Base-by-base conservation (phyloP, 1,140 invertebrate genomes). In the Achroia grisella region DNA sequence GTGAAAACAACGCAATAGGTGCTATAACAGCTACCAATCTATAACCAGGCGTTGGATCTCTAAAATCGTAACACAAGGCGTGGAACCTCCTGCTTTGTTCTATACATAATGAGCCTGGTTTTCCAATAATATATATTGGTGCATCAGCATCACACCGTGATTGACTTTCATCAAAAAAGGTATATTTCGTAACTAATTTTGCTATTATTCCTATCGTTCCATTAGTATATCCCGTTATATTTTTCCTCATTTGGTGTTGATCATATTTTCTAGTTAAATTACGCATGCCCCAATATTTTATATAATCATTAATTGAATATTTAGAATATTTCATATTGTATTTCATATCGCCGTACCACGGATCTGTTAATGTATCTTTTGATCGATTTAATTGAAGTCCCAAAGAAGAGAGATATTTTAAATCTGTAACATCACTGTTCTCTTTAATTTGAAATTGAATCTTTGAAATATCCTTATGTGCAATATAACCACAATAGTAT, bases 401-500 rank as follows among this genome's bases (percentile, higher is more conserved):
- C 5, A 73, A 46, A 13, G 46, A 45, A 4, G 44, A 43, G 41
- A 69, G 56, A 29, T 56, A 59, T 6, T 39, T 44, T 17, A 35
- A 15, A 49, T 47, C 35, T 4, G 54, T 71, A 17, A 71, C 14
- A 43, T 68, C 57, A 3, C 2, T 3, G 6, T 23, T 6, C 17
- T 23, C 6, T 23, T n/a, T n/a, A n/a, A n/a, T n/a, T n/a, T n/a
- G n/a, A n/a, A 23, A 23, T 23, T 23, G 17, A 23, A 36, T 41
- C 14, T n/a, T 44, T 9, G 34, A 58, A 6, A 56, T 46, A 28
- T 62, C 51, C 30, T 52, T 56, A 41, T 73, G 64, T 10, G 35
- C 27, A 10, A 78, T 66, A 12, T 82, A 56, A 11, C 80, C 80
- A 50, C 80, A 84, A 41, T 62, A 80, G 47, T 70, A 69, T 41